A percentile compares a stretch with the other conserved stretches of the same genome.
Evolutionary conservation across 2,888 invertebrate species (phyloP).

Genomic region (Eledona agricola): DNA sequence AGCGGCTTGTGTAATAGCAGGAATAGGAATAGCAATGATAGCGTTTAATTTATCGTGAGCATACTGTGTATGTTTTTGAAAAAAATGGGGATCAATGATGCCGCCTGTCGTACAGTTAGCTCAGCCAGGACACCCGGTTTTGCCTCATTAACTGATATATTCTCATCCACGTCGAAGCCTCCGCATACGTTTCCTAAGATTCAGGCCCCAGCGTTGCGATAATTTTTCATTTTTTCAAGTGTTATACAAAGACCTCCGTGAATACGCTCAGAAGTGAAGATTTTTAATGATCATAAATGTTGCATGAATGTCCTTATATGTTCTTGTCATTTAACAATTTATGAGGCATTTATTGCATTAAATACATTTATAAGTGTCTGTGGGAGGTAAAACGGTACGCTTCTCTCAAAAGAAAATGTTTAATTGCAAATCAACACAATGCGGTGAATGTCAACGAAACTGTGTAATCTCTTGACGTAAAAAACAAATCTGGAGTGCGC

Average conservation of each 20-base stretch:
- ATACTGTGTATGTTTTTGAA: constrained; percentile 7
- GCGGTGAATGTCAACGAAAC: constrained; percentile 3
- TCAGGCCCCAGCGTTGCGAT: too few relatives aligned
- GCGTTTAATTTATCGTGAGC: constrained; percentile 12
- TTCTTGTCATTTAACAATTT: constrained; percentile 25
- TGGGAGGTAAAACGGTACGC: constrained; percentile 22
- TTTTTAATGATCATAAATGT: constrained; percentile 28
- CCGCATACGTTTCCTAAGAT: too few relatives aligned
- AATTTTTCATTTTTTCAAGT: too few relatives aligned
- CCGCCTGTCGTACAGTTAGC: constrained; percentile 11
- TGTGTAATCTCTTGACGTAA: constrained; percentile 1
- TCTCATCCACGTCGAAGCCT: too few relatives aligned
- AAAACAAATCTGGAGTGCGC: too few relatives aligned
- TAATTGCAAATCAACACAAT: constrained; percentile 1
- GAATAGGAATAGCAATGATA: constrained; percentile 12
- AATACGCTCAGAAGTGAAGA: constrained; percentile 13
- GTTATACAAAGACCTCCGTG: constrained; percentile 15
- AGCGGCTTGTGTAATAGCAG: constrained; percentile 12
- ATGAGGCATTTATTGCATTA: constrained; percentile 24
- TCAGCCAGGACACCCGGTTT: constrained; percentile 19
- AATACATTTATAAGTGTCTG: constrained; percentile 19
- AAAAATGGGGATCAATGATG: constrained; percentile 16
- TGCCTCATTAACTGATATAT: constrained; percentile 24
- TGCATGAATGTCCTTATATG: constrained; percentile 28
- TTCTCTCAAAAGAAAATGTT: not conserved